phyloP scores from a whole-genome alignment of 2,113 vertebrate species.

The Athene noctua region DNA sequence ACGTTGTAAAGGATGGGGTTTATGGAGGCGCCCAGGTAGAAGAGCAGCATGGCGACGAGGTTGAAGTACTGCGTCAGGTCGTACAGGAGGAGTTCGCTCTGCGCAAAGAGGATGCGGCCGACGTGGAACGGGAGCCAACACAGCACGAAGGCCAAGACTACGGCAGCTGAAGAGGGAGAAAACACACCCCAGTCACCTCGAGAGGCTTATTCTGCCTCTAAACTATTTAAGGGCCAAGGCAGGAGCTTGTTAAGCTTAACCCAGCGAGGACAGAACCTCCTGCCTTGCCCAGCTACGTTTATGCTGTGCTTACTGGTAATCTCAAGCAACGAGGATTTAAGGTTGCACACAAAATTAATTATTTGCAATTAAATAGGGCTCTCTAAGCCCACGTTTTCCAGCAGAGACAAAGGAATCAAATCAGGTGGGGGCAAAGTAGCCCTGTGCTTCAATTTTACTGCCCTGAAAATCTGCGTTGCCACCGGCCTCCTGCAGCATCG shows the following conservation, averaged over 20 bases:
- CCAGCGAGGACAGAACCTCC: too few relatives aligned
- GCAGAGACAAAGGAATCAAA: neutral
- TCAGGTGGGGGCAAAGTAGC: neutral
- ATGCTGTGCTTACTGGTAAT: too few relatives aligned
- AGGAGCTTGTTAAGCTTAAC: neutral
- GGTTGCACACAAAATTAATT: neutral
- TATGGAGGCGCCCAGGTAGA: conserved; percentile 14
- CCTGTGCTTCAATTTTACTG: neutral
- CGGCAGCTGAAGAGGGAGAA: neutral
- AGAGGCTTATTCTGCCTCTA: neutral
- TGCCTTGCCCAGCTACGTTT: neutral
- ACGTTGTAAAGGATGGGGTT: conserved; percentile 12
- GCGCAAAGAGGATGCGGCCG: conserved; percentile 21
- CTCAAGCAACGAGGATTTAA: too few relatives aligned
- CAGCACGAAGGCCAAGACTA: neutral
- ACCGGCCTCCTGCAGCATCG: neutral
- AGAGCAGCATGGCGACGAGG: conserved; percentile 28
- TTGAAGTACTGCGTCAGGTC: conserved; percentile 33
- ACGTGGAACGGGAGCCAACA: conserved; percentile 30
- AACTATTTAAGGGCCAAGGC: neutral
- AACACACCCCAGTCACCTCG: neutral
- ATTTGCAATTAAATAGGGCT: neutral
- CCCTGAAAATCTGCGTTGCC: too few relatives aligned
- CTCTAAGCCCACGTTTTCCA: too few relatives aligned
- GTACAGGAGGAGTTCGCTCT: neutral